A percentile compares a stretch with the other conserved stretches of the same genome.
Conservation (phyloP, 1,140 invertebrate species). For the Pygmarrhopalites habei region DNA sequence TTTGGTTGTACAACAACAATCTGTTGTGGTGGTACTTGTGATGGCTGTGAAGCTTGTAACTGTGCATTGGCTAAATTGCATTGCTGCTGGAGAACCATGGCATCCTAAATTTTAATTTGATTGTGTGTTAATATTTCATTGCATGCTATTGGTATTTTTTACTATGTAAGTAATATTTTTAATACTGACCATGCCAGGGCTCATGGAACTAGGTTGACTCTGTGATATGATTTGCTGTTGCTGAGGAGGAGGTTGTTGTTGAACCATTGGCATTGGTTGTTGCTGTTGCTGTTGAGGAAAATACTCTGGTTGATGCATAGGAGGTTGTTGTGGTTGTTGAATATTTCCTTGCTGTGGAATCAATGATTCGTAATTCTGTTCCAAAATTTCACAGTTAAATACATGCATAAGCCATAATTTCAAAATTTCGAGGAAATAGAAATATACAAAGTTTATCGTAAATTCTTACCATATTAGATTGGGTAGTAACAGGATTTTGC, state of each 20-base stretch:
- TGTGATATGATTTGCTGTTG: slow-evolving; percentile 25
- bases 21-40: too few species aligned
- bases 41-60: too few species aligned
- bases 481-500: slow-evolving; percentile 24
- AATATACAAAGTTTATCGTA: not conserved
- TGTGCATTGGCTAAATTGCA: too few species aligned
- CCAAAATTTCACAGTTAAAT: too few species aligned
- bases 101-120: too few species aligned
- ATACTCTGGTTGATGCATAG: not conserved
- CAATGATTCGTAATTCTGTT: too few species aligned
- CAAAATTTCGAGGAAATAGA: not conserved
- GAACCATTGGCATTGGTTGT: too few species aligned
- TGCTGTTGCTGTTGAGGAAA: slow-evolving; percentile 13
- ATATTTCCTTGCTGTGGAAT: not conserved
- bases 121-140: too few species aligned
- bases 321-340: not conserved
- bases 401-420: too few species aligned
- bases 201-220: not conserved
- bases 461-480: slow-evolving; percentile 19
- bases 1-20: too few species aligned
- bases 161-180: not conserved
- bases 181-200: slow-evolving; percentile 13
- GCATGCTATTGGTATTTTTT: too few species aligned
- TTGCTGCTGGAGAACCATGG: slow-evolving; percentile 7
- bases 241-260: too few species aligned